Percentiles rank a stretch among this genome's conserved stretches.
Evolutionary conservation across 2,888 invertebrate species (phyloP).

Genomic region (Phengaris alcon): DNA sequence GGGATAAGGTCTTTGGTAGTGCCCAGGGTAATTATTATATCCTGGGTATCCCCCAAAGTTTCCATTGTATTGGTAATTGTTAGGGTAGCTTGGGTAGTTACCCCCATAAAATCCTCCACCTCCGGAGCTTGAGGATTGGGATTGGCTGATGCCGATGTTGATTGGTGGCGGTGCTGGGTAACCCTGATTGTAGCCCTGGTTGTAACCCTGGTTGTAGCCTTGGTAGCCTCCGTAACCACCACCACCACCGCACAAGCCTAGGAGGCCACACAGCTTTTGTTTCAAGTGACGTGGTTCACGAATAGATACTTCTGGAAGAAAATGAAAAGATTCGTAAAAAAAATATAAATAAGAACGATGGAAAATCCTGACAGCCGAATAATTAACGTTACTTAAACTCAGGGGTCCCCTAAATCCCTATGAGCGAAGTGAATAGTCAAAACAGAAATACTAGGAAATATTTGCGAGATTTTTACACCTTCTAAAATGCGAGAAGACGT

Average conservation of each 20-base stretch:
- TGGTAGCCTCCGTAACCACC: slow-evolving; percentile 44
- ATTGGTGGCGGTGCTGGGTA: slow-evolving; percentile 49
- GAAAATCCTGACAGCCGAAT: too few species aligned
- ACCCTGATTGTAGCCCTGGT: slow-evolving; percentile 41
- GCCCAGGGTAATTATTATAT: slow-evolving; percentile 43
- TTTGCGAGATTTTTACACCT: too few species aligned
- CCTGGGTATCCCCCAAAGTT: slow-evolving; percentile 31
- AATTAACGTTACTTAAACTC: too few species aligned
- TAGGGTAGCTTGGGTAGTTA: slow-evolving; percentile 47
- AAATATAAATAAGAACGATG: neutral
- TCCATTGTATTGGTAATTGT: slow-evolving; percentile 41
- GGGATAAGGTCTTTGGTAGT: slow-evolving; percentile 37
- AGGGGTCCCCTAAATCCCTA: too few species aligned
- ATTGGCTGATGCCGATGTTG: slow-evolving; percentile 71
- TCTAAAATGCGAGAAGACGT: too few species aligned
- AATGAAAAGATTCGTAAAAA: neutral
- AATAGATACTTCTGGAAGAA: slow-evolving; percentile 39
- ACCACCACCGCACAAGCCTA: slow-evolving; percentile 52
- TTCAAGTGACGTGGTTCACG: slow-evolving; percentile 50
- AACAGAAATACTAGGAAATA: too few species aligned
- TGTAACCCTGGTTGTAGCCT: slow-evolving; percentile 39
- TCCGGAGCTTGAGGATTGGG: slow-evolving; percentile 64
- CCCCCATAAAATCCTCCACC: slow-evolving; percentile 56
- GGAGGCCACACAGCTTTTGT: slow-evolving; percentile 55
- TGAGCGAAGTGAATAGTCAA: too few species aligned